A percentile compares a stretch with the other conserved stretches of the same genome.
Evolutionary conservation across 2,888 invertebrate species (phyloP).

Genomic region (Zelleria hepariella): DNA sequence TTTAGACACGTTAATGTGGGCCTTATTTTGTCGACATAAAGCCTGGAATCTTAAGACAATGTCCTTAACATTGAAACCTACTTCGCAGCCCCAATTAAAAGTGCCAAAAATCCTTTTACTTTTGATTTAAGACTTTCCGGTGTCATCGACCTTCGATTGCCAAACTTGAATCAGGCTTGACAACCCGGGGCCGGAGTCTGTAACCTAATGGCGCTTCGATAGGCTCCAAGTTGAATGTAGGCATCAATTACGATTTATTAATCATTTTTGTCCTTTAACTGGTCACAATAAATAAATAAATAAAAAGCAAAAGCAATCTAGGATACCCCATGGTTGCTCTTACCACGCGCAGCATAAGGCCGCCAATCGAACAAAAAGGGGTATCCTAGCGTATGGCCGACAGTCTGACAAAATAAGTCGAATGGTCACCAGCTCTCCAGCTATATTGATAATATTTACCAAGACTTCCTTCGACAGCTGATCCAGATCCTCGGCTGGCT

Average conservation of each 20-base stretch:
- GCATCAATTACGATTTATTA: too few species aligned
- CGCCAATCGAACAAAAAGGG: too few species aligned
- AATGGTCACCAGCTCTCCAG: too few species aligned
- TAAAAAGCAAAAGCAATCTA: background rate
- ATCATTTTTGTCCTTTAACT: background rate
- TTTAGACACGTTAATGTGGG: too few species aligned
- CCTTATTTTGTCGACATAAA: too few species aligned
- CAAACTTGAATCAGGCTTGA: background rate
- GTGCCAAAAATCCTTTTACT: background rate
- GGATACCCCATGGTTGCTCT: too few species aligned
- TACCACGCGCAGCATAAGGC: too few species aligned
- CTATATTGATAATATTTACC: background rate
- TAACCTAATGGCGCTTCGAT: too few species aligned
- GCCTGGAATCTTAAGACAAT: too few species aligned
- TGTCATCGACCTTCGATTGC: background rate
- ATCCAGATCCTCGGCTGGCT: slow-evolving; percentile 70
- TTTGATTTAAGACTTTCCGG: background rate
- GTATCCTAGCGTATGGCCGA: too few species aligned
- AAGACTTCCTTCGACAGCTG: slow-evolving; percentile 39
- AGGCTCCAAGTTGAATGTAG: background rate
- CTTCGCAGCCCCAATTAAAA: background rate
- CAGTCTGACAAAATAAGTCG: too few species aligned
- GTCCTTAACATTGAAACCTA: background rate
- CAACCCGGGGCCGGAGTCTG: too few species aligned
- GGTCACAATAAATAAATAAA: background rate